Evolutionary conservation across 2,797 vertebrate genomes (phyloP), one percentile per base, ranked within the genome.

Genomic region (Garrulus glandarius): DNA sequence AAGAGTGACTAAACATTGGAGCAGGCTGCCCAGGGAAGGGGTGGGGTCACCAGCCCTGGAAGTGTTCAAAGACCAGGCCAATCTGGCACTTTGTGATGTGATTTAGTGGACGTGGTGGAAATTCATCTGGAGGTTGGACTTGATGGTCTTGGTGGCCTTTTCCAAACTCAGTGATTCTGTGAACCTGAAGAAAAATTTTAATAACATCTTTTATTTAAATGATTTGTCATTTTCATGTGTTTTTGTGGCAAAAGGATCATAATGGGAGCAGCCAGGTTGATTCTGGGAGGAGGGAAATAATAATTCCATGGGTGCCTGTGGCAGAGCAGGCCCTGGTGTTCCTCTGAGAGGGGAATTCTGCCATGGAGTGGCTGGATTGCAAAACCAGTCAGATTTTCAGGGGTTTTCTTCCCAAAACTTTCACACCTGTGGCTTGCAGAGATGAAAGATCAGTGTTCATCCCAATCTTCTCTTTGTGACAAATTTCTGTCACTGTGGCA

Each of bases 401-500:
- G 34, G 18, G 6, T 70, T 93, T 82, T 64, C 50, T 43, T 72
- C 44, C 26, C 50, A 34, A 49, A 88, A 20, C 24, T 78, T 64
- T 60, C 34, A 7, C 5, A 1, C 29, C 63, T 20, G 32, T 2
- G 1, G 32, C 50, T 71, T 30, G 41, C 34, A 50, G 37, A 1
- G 11, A 22, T 39, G 68, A 65, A 91, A 93, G 24, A 44, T 71
- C 16, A 36, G 29, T 6, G 22, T 37, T 85, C 26, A 7, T 67
- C 87, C 47, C 10, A 5, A 5, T 60, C 41, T 15, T 26, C 52
- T 16, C 64, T 1, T 11, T 47, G 63, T 75, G 79, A 83, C 53
- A 68, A 77, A 76, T 76, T 90, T 53, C 79, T 59, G 61, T 61
- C 78, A 11, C 72, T 32, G 22, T 52, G 59, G 77, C 57, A 92